Percentiles rank a stretch among this genome's conserved stretches.
phyloP scores from a whole-genome alignment of 2,888 invertebrate genomes.

The Drosophila demipolita region DNA sequence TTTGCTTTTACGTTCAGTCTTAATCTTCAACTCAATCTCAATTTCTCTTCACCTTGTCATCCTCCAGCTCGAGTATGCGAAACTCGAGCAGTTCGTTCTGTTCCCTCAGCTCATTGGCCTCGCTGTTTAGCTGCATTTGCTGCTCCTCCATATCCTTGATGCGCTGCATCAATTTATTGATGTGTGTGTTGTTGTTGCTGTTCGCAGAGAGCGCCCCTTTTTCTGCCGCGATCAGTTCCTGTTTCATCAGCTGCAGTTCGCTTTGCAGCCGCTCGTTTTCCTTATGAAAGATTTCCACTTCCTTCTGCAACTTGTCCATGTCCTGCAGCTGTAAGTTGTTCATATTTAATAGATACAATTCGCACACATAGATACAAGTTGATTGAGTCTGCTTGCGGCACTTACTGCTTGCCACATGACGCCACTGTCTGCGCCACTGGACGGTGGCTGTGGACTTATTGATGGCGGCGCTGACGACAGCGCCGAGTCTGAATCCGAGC shows the following conservation, averaged over 20 bases:
- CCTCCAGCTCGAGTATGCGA: constrained; percentile 91
- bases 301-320: constrained; percentile 84
- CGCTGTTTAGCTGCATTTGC: constrained; percentile 88
- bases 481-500: constrained; percentile 89
- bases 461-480: constrained; percentile 90
- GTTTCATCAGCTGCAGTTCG: constrained; percentile 85
- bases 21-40: not conserved
- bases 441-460: constrained; percentile 88
- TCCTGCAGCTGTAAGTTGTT: constrained; percentile 75
- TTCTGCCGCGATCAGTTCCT: constrained; percentile 86
- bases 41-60: constrained; percentile 85
- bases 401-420: constrained; percentile 85
- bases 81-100: constrained; percentile 93
- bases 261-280: constrained; percentile 85
- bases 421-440: constrained; percentile 82
- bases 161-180: constrained; percentile 83
- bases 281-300: constrained; percentile 83
- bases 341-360: constrained; percentile 7
- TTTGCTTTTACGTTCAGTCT: not conserved
- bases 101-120: constrained; percentile 90
- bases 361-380: not conserved
- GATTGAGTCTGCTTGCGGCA: constrained; percentile 9
- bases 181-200: constrained; percentile 76
- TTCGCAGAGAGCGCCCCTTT: constrained; percentile 84
- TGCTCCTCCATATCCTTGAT: constrained; percentile 85